Evolutionary conservation across 2,113 vertebrate genomes (phyloP), one percentile per base, ranked within the genome.

Genomic region (Telmatochromis sp.): DNA sequence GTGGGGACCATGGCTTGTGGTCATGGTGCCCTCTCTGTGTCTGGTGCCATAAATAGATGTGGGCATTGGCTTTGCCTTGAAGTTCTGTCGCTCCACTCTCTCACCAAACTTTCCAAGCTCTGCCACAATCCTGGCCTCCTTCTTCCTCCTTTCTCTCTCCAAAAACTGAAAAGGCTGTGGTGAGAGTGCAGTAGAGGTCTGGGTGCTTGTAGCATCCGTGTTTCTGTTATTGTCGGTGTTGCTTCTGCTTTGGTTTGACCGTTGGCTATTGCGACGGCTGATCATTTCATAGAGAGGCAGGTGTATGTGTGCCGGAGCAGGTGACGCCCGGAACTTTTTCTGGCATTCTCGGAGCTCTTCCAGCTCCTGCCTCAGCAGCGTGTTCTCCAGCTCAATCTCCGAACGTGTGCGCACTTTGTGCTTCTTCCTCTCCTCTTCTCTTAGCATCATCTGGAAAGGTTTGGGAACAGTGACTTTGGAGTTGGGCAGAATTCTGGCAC

Each of bases 371-470:
- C 90, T 96, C 83, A 98, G 50, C 45, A 97, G 84, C 19, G 93
- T 93, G 60, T 96, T 97, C 85, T 96, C 96, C 88, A 97, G 89
- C 93, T 98, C 97, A 0, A 97, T 85, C 92, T 96, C 96, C 0
- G 97, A 96, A 57, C 97, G 97, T 0, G 97, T 97, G 47, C 96
- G 97, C 47, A 96, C 33, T 2, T 91, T 95, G 75, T 95, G 95
- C 73, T 95, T 96, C 86, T 97, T 98, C 89, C 96, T 97, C 83
- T 96, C 97, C 31, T 97, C 97, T 92, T 99, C 98, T 53, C 98
- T 94, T 82, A 98, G 88, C 37, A 96, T 99, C 98, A 99, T 99
- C 84, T 97, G 96, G 94, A 99, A 99, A n/a, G 98, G 98, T 89
- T 95, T 95, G 79, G 98, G 98, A 47, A 98, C 92, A 0, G 98